Conservation (phyloP, 2,888 invertebrate species). For the Calliphora vomitoria region DNA sequence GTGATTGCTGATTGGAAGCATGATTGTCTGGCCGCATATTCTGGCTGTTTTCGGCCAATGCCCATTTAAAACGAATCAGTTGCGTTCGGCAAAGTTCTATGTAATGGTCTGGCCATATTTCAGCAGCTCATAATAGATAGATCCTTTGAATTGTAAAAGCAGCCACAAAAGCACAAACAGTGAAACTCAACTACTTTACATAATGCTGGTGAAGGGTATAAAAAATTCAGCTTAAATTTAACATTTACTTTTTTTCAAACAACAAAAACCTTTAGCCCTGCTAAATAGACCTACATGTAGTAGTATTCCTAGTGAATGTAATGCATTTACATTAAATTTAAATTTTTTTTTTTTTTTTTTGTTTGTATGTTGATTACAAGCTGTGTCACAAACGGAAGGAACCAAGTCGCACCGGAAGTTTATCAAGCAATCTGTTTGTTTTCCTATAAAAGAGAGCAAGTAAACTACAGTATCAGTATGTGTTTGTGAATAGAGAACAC, state of each 20-base stretch:
- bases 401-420: slow-evolving; percentile 73
- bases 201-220: no score
- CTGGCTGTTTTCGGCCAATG: no score
- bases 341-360: slow-evolving; percentile 38
- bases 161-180: no score
- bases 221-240: background rate
- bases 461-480: background rate
- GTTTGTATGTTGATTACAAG: slow-evolving; percentile 62
- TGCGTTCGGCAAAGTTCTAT: no score
- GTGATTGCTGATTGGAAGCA: no score
- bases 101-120: no score
- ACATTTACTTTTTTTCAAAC: slow-evolving; percentile 4
- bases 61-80: no score
- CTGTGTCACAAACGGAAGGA: slow-evolving; percentile 71
- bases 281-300: slow-evolving; percentile 12
- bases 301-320: background rate
- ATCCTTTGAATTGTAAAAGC: no score
- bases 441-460: slow-evolving; percentile 30
- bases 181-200: no score
- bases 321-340: slow-evolving; percentile 54
- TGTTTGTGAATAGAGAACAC: background rate
- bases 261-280: slow-evolving; percentile 7
- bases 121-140: no score
- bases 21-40: no score
- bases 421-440: slow-evolving; percentile 73